phyloP scores from a whole-genome alignment of 2,888 invertebrate species.

The Drosophila pegasa region DNA sequence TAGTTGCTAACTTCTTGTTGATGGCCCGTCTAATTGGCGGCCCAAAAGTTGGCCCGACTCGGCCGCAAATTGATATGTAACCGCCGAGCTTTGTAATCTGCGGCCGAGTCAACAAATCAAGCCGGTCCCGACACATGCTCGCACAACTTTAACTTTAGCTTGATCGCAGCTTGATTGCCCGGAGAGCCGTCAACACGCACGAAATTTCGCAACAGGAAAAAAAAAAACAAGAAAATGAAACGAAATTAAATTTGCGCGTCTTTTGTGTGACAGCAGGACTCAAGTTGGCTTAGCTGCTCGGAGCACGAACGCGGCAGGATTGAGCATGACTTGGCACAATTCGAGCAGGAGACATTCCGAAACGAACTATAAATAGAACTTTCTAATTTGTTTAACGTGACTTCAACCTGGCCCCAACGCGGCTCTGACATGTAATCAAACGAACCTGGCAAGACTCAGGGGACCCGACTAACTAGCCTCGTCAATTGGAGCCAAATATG shows the following conservation, averaged over 20 bases:
- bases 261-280: neutral
- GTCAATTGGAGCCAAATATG: neutral
- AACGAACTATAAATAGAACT: neutral
- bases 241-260: constrained; percentile 1
- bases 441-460: neutral
- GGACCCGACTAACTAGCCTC: neutral
- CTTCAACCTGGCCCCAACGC: neutral
- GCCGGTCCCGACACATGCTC: constrained; percentile 7
- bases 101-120: constrained; percentile 10
- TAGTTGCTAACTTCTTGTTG: constrained; percentile 45
- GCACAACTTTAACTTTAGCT: neutral
- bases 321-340: neutral
- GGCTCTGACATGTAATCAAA: neutral
- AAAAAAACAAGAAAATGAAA: neutral
- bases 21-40: constrained; percentile 32
- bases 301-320: neutral
- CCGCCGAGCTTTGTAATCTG: constrained; percentile 13
- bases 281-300: neutral
- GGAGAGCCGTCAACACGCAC: neutral
- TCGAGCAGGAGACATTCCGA: neutral
- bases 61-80: constrained; percentile 39
- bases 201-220: neutral
- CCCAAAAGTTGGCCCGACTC: constrained; percentile 12
- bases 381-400: neutral
- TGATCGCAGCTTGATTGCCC: constrained; percentile 3